phyloP scores from a whole-genome alignment of 2,888 invertebrate genomes.

The Rhamnusium bicolor region DNA sequence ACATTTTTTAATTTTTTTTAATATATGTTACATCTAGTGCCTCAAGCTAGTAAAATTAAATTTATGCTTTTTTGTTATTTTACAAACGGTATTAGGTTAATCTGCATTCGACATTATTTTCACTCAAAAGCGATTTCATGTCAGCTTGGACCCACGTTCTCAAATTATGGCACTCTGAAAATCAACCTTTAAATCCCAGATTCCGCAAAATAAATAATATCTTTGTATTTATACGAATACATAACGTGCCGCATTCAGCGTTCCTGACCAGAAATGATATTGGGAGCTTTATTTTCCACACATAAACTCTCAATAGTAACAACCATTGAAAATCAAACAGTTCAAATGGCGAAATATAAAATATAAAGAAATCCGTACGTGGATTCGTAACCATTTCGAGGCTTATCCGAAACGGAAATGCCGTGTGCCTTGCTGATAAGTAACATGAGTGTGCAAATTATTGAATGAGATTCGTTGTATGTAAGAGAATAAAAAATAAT shows the following conservation, averaged over 20 bases:
- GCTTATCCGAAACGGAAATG: constrained; percentile 41
- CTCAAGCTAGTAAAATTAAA: no score
- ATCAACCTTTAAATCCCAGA: background rate
- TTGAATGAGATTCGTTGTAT: constrained; percentile 29
- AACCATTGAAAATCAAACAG: constrained; percentile 32
- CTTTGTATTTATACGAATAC: constrained; percentile 20
- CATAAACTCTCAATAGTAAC: constrained; percentile 19
- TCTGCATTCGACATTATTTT: no score
- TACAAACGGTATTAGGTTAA: no score
- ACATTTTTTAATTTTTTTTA: no score
- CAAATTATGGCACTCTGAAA: background rate
- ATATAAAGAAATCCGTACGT: constrained; percentile 43
- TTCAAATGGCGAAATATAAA: constrained; percentile 36
- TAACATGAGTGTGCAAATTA: constrained; percentile 30
- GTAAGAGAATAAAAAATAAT: constrained; percentile 30
- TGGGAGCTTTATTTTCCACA: constrained; percentile 41
- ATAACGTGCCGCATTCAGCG: constrained; percentile 32
- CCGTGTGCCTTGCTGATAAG: background rate
- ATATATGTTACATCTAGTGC: no score
- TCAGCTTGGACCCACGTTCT: background rate
- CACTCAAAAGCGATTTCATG: background rate
- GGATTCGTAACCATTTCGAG: constrained; percentile 39
- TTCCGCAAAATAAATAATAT: constrained; percentile 18
- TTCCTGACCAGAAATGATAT: constrained; percentile 51
- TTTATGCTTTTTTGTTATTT: no score